Evolutionary conservation across 1,140 invertebrate genomes (phyloP), one percentile per base, ranked within the genome.

Genomic region (Dendroctonus valens): DNA sequence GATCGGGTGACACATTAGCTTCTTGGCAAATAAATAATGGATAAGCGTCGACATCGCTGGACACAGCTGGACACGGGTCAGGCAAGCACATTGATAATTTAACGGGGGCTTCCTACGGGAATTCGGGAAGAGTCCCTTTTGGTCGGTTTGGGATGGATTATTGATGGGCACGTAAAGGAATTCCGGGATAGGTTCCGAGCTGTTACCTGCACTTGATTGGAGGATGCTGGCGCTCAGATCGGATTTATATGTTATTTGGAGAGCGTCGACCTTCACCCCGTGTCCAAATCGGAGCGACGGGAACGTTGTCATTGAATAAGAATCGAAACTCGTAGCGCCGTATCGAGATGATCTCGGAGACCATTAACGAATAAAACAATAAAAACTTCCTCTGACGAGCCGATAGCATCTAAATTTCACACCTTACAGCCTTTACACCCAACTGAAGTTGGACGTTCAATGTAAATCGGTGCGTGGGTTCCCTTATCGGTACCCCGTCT

Each of bases 381-480:
- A 67, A 59, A 60, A 67, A 60, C 49, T 46, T 55, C 49, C 41
- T 59, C 49, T 60, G 6, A 40, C 26, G 41, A 60, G 44, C 42
- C 15, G 65, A 67, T 67, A 67, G 5, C 49, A 42, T 50, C 57
- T 60, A 60, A 67, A 67, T 60, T 67, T 67, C 57, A 67, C 65
- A 67, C 65, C 65, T 65, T 65, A 65, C 64, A 65, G 53, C 52
- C 42, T 52, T 59, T 59, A 65, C 54, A 63, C 51, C 60, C 60
- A 60, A 67, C 57, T 54, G 46, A 41, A 49, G 57, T 49, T 55
- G 50, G 57, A 60, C 60, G 65, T 67, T 57, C 53, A 65, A 65
- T 65, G 62, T 67, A 67, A 67, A 67, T 67, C 55, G 58, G 51
- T 59, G 65, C 65, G 65, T 67, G 57, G 65, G 65, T 59, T 59